Conservation (phyloP, 2,113 vertebrate genomes). For the Brachypteracias leptosomus region DNA sequence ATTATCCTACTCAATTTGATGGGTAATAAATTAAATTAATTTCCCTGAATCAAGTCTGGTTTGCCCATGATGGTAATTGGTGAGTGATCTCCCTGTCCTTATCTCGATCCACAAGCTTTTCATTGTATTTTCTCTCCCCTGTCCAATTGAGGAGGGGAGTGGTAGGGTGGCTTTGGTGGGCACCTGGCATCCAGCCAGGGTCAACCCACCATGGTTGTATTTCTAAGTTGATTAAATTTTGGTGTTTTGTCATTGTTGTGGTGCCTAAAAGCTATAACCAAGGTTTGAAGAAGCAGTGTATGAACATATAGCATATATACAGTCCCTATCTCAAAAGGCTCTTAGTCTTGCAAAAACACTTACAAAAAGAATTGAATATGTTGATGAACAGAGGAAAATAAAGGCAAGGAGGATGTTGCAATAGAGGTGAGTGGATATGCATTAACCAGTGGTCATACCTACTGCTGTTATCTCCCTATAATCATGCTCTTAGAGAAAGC, state of each 20-base stretch:
- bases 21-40: neutral
- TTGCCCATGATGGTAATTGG: too few species aligned
- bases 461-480: neutral
- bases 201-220: neutral
- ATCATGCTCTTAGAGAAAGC: neutral
- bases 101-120: too few species aligned
- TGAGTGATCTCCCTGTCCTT: too few species aligned
- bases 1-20: neutral
- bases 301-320: neutral
- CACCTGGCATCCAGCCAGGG: neutral
- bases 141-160: too few species aligned
- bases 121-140: too few species aligned
- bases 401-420: neutral
- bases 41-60: too few species aligned
- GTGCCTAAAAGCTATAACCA: neutral
- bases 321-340: neutral
- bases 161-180: too few species aligned
- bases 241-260: neutral
- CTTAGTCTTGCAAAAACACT: neutral
- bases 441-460: neutral
- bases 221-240: neutral
- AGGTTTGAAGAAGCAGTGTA: neutral
- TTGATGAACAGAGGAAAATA: neutral
- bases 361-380: neutral
- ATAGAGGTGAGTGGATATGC: neutral